Evolutionary conservation across 2,888 invertebrate genomes (phyloP).

Genomic region (Noctua janthina): DNA sequence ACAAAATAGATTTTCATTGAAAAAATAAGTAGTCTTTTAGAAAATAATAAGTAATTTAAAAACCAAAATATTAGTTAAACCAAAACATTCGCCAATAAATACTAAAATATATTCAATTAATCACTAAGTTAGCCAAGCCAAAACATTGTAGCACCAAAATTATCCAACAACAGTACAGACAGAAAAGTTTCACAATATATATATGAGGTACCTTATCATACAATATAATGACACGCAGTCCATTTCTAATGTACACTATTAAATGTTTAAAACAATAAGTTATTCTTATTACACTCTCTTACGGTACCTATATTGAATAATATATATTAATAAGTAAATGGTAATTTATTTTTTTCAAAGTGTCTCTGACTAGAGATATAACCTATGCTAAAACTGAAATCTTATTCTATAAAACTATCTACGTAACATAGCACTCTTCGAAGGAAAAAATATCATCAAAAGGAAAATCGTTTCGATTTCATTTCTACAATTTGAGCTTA

Average conservation of each 20-base stretch:
- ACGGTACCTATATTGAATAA: constrained; percentile 83
- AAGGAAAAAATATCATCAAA: constrained; percentile 80
- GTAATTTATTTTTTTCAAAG: constrained; percentile 87
- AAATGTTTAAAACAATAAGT: constrained; percentile 84
- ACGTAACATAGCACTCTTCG: constrained; percentile 88
- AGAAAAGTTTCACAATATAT: constrained; percentile 86
- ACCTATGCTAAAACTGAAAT: constrained; percentile 85
- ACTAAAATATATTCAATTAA: constrained; percentile 85
- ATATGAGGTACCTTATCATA: constrained; percentile 69
- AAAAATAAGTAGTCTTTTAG: constrained; percentile 49
- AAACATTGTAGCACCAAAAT: constrained; percentile 89
- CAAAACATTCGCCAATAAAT: constrained; percentile 86
- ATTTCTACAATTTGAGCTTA: constrained; percentile 87
- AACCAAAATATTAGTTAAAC: constrained; percentile 75
- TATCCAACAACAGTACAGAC: constrained; percentile 83
- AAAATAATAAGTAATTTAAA: constrained; percentile 67
- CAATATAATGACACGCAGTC: constrained; percentile 81
- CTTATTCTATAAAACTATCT: constrained; percentile 81
- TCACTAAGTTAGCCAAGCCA: constrained; percentile 89
- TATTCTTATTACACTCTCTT: constrained; percentile 85
- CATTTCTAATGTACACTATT: constrained; percentile 79
- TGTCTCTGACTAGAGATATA: constrained; percentile 90
- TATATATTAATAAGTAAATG: constrained; percentile 89
- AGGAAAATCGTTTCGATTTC: constrained; percentile 71
- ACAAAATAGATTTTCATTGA: constrained; percentile 63